These are phyloP conservation scores for Alfaro cultratus DNA, from an alignment of 2,797 vertebrate genomes.

Conservation along the genomic window DNA sequence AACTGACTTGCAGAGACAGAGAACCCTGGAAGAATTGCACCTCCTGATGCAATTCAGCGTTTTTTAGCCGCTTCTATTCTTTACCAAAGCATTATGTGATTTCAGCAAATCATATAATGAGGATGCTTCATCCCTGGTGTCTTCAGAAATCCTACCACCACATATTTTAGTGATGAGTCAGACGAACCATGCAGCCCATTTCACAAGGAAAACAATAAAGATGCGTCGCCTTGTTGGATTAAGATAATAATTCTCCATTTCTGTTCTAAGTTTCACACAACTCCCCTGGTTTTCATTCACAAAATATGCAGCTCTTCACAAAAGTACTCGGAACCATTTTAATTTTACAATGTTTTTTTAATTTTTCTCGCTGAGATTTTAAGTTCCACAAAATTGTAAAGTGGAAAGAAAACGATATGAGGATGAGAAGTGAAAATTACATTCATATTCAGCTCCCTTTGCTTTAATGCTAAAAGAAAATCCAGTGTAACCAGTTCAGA, in stretches of 20 bases:
- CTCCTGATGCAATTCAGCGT: neutral
- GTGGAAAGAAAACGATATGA: neutral
- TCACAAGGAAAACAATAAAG: slow-evolving; percentile 12
- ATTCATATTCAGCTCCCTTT: neutral
- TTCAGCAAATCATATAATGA: slow-evolving; percentile 19
- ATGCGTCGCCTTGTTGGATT: neutral
- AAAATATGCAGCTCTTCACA: neutral
- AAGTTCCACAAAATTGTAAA: neutral
- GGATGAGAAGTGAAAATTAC: neutral
- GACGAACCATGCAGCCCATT: slow-evolving; percentile 12
- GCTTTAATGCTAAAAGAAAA: neutral
- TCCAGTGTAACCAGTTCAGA: neutral
- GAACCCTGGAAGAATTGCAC: neutral
- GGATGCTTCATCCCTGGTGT: neutral
- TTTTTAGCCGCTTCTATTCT: slow-evolving; percentile 1
- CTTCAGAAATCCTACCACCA: slow-evolving; percentile 10
- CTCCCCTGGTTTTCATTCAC: neutral
- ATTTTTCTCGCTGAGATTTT: neutral
- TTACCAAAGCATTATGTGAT: neutral
- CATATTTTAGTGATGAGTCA: slow-evolving; percentile 34
- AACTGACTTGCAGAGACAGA: neutral
- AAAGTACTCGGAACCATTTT: neutral
- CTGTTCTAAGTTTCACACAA: neutral
- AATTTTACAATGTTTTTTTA: neutral
- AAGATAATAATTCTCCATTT: neutral